Percentiles rank a stretch among this genome's conserved stretches.
Evolutionary conservation across 2,113 vertebrate species (phyloP).

Genomic region (Mellivora capensis): DNA sequence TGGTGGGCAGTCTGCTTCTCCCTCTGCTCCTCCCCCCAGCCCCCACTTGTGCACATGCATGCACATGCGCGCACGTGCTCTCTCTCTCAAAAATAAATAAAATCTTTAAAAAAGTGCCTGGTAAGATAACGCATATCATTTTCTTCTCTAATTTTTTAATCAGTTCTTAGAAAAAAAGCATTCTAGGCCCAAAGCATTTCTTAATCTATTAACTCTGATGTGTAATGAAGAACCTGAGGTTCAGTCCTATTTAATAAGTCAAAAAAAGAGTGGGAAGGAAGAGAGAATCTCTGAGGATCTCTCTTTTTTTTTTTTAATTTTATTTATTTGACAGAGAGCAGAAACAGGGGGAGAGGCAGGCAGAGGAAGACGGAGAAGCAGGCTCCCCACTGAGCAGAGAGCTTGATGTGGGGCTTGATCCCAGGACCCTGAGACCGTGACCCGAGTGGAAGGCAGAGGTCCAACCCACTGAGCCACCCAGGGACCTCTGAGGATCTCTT

Average conservation of each 20-base stretch:
- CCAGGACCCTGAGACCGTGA: too few species aligned
- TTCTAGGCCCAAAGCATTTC: background rate
- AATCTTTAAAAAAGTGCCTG: background rate
- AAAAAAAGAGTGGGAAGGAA: background rate
- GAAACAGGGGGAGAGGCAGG: too few species aligned
- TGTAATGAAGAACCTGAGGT: background rate
- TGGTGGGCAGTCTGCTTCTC: too few species aligned
- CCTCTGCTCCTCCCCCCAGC: too few species aligned
- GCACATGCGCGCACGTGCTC: rapidly evolving
- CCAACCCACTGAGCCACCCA: too few species aligned
- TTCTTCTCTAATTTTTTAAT: background rate
- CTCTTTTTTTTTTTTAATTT: background rate
- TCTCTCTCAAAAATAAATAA: too few species aligned
- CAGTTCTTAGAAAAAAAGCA: constrained; percentile 11
- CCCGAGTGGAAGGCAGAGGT: too few species aligned
- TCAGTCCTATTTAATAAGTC: constrained; percentile 21
- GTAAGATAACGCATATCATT: background rate
- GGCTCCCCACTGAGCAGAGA: too few species aligned
- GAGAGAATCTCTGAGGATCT: background rate
- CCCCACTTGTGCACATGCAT: too few species aligned
- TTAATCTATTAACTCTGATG: constrained; percentile 13
- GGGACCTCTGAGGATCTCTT: background rate
- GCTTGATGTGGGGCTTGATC: too few species aligned
- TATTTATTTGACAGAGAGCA: too few species aligned
- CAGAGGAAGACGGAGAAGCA: too few species aligned